These are phyloP conservation scores for Gallinago media DNA, from an alignment of 2,113 vertebrate genomes.

Conservation along the genomic window DNA sequence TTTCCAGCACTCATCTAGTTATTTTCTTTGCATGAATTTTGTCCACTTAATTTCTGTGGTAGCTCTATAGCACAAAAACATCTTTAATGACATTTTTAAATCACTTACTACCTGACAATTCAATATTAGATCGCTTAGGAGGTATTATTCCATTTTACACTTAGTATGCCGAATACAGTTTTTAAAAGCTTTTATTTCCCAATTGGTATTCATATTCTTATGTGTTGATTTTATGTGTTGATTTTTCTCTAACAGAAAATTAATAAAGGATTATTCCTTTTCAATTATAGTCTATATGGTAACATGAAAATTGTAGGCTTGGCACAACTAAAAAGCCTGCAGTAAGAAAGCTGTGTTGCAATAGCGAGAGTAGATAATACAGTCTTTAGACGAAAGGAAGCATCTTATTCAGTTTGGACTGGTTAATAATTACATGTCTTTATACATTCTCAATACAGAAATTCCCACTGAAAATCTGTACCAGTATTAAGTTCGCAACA, in stretches of 20 bases:
- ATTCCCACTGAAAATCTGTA: neutral
- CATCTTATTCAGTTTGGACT: slow-evolving; percentile 25
- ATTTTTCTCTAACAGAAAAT: slow-evolving; percentile 20
- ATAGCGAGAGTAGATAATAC: neutral
- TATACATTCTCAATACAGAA: slow-evolving; percentile 9
- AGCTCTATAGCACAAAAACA: neutral
- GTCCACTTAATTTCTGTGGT: neutral
- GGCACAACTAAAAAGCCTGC: neutral
- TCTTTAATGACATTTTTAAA: neutral
- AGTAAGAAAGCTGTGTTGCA: neutral
- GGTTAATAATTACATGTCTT: slow-evolving; percentile 35
- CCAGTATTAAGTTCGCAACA: neutral
- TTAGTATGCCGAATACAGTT: neutral
- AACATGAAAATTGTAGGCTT: slow-evolving; percentile 37
- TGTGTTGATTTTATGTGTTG: neutral
- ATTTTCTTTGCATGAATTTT: neutral
- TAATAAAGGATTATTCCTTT: slow-evolving; percentile 12
- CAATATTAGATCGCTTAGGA: neutral
- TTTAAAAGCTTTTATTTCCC: slow-evolving; percentile 17
- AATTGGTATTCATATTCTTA: neutral
- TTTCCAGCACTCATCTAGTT: neutral
- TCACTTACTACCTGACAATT: neutral
- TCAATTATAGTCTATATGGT: neutral
- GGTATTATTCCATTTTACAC: neutral
- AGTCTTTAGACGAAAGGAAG: slow-evolving; percentile 3